A percentile compares a stretch with the other conserved stretches of the same genome.
phyloP scores from a whole-genome alignment of 2,797 vertebrate genomes.

The Spheniscus humboldti region DNA sequence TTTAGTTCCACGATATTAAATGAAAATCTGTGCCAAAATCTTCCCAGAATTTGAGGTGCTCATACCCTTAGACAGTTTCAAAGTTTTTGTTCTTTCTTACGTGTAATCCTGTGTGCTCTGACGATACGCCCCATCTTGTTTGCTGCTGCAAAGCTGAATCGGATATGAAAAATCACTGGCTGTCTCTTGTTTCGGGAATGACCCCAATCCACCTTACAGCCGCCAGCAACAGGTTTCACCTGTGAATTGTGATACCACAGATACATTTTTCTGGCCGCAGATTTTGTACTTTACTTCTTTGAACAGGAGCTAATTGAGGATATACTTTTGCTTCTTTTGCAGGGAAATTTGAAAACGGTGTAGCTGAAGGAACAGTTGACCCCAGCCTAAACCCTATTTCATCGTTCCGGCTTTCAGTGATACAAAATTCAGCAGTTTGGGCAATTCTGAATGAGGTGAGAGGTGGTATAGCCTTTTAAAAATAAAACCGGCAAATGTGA shows the following conservation, averaged over 20 bases:
- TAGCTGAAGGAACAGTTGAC: conserved; percentile 89
- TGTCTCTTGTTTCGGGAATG: not conserved
- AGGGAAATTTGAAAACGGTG: conserved; percentile 93
- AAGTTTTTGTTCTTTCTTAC: not conserved
- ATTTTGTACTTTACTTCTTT: not conserved
- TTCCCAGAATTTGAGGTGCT: not conserved
- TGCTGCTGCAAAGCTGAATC: not conserved
- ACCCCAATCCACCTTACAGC: not conserved
- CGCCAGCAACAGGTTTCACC: not conserved
- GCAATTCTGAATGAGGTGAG: conserved; percentile 96
- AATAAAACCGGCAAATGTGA: not conserved
- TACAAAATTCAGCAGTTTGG: conserved; percentile 95
- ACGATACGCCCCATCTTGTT: not conserved
- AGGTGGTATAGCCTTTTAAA: not conserved
- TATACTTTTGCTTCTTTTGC: conserved; percentile 33
- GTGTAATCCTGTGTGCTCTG: not conserved
- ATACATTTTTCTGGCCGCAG: not conserved
- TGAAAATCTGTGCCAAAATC: not conserved
- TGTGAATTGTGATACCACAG: not conserved
- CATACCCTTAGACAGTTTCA: not conserved
- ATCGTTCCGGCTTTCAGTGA: conserved; percentile 88
- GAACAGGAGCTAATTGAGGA: not conserved
- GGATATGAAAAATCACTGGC: not conserved
- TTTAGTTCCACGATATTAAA: not conserved
- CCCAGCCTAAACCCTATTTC: conserved; percentile 87